Base-by-base conservation (phyloP, 2,888 invertebrate species). In the Leptothorax acervorum region DNA sequence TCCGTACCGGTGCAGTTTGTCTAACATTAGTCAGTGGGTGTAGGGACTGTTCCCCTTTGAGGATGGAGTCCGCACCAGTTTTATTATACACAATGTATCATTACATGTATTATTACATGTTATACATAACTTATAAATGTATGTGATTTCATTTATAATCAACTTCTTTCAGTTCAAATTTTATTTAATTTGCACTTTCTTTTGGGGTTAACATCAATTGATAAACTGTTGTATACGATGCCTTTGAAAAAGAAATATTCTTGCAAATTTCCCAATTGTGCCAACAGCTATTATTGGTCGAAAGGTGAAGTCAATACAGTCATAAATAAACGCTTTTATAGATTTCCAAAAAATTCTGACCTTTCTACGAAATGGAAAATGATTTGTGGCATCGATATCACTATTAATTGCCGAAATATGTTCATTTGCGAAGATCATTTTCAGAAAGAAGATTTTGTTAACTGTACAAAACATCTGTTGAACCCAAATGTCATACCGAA, bases 251-350 rank as follows among this genome's bases (percentile, higher is more conserved):
- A 63, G 18, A 62, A 62, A 35, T 63, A n/a, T 39, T 63, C 35
- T n/a, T 63, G 63, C 63, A 63, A 63, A 63, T 63, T 63, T 39
- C 63, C n/a, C 1, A 4, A 39, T n/a, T 63, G 63, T 63, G 4
- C 9, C 62, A 63, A 63, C 11, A 39, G 35, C 8, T 63, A 63
- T 11, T 63, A 63, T 63, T 63, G 63, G 63, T 39, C 39, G 11
- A 63, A 35, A 39, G 18, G 3, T 63, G 18, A 15, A 28, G 12
- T 8, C 18, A 3, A 39, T n/a, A 63, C 18, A 39, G 2, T 39
- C 9, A 4, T 63, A 4, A 63, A 63, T n/a, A 63, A 35, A n/a
- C 35, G 3, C 4, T 63, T 63, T n/a, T 63, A 63, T 39, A 35
- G 62, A 39, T 63, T 63, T 39, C 62, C 62, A 18, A 35, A 39